phyloP scores from a whole-genome alignment of 2,797 vertebrate genomes.

The Squalus acanthias region DNA sequence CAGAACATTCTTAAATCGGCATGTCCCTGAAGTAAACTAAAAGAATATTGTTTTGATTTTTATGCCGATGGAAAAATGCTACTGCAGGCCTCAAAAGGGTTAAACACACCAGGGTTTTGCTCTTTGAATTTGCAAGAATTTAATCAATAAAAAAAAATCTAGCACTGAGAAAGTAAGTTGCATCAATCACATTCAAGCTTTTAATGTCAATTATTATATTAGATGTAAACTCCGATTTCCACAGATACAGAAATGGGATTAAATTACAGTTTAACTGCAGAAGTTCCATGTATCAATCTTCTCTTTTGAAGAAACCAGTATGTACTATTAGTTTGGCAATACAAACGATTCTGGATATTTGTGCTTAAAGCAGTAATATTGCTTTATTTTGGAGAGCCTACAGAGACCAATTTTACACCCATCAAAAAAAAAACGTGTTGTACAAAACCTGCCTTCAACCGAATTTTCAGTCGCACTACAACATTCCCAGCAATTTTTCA shows the following conservation, averaged over 20 bases:
- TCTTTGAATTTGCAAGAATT: not conserved
- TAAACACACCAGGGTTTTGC: not conserved
- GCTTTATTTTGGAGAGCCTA: not conserved
- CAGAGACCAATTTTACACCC: slow-evolving; percentile 14
- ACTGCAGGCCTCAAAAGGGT: slow-evolving; percentile 1
- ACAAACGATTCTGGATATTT: not conserved
- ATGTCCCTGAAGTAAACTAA: not conserved
- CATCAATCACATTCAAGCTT: not conserved
- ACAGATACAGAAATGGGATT: not conserved
- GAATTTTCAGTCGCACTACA: not conserved
- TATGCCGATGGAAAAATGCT: not conserved
- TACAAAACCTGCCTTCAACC: not conserved
- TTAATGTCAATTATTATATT: slow-evolving; percentile 14
- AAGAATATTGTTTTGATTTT: not conserved
- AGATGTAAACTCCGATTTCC: not conserved
- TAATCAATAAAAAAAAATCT: not conserved
- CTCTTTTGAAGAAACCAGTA: not conserved
- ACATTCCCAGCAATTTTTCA: slow-evolving; percentile 23
- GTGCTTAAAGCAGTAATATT: slow-evolving; percentile 27
- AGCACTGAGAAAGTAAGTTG: not conserved
- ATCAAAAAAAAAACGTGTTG: slow-evolving; percentile 7
- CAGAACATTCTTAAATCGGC: not conserved
- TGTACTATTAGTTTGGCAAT: not conserved
- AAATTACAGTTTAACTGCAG: slow-evolving; percentile 11
- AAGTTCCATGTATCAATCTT: not conserved